Conservation (phyloP, 1,140 invertebrate genomes). For the Sitophilus oryzae region DNA sequence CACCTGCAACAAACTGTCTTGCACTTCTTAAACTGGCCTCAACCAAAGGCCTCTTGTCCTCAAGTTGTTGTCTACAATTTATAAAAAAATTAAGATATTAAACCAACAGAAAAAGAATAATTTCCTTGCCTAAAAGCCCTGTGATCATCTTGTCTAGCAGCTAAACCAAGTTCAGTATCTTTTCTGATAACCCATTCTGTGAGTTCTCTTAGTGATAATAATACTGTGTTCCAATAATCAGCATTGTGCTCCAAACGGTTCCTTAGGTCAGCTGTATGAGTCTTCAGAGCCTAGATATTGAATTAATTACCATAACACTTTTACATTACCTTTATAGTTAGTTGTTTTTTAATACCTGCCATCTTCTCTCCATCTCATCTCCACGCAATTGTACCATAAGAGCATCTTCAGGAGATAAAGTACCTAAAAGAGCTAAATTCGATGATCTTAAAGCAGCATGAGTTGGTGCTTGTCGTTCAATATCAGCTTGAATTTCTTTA, state of each 20-base stretch:
- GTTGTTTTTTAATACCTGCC: constrained; percentile 70
- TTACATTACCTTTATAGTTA: too few species aligned
- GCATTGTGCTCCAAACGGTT: constrained; percentile 90
- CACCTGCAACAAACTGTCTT: constrained; percentile 82
- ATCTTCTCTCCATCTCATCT: constrained; percentile 95
- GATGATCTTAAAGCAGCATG: constrained; percentile 84
- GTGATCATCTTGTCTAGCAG: constrained; percentile 41
- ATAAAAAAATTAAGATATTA: too few species aligned
- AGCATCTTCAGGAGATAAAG: constrained; percentile 82
- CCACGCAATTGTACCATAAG: constrained; percentile 84
- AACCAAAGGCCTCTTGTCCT: constrained; percentile 89
- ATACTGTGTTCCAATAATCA: constrained; percentile 88
- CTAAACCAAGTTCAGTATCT: constrained; percentile 73
- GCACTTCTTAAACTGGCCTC: constrained; percentile 91
- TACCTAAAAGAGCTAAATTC: constrained; percentile 77
- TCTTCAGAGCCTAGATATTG: constrained; percentile 34
- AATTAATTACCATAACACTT: too few species aligned
- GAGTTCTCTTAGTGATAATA: constrained; percentile 83
- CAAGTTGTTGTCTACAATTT: constrained; percentile 69
- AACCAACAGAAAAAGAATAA: too few species aligned
- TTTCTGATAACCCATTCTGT: constrained; percentile 95
- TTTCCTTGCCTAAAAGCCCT: constrained; percentile 58
- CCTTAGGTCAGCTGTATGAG: constrained; percentile 51
- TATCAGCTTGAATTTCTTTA: constrained; percentile 91
- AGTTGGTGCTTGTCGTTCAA: constrained; percentile 86